Percentiles rank a stretch among this genome's conserved stretches.
Conservation (phyloP, 1,140 invertebrate species). For the Zaprionus tsacasi region DNA sequence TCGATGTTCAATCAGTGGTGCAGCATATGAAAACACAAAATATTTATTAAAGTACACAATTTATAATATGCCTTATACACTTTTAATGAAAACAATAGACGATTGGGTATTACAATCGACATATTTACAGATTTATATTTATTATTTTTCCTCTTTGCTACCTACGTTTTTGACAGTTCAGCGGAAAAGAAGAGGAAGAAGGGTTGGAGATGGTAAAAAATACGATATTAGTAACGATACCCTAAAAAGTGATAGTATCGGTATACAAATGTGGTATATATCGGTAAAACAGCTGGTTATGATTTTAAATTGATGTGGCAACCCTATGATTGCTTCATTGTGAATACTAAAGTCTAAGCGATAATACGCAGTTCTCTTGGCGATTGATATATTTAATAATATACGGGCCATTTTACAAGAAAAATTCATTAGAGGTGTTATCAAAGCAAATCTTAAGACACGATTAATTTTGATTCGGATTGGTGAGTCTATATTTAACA, state of each 20-base stretch:
- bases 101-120: conserved; percentile 17
- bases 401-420: neutral
- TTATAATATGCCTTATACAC: neutral
- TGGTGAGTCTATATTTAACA: conserved; percentile 23
- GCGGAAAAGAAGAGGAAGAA: conserved; percentile 68
- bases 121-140: conserved; percentile 41
- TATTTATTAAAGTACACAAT: conserved; percentile 33
- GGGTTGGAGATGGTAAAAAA: conserved; percentile 4
- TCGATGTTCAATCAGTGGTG: neutral
- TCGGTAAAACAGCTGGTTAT: conserved; percentile 19
- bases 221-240: conserved; percentile 24
- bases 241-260: neutral
- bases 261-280: neutral
- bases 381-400: conserved; percentile 4
- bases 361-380: conserved; percentile 30
- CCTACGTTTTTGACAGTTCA: conserved; percentile 78
- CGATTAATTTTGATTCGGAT: conserved; percentile 11
- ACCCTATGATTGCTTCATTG: neutral
- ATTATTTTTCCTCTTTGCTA: conserved; percentile 39
- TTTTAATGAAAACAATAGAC: neutral
- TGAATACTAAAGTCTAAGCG: conserved; percentile 32
- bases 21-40: conserved; percentile 58
- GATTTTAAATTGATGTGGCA: conserved; percentile 18
- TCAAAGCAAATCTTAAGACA: neutral
- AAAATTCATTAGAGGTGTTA: neutral